phyloP scores from a whole-genome alignment of 2,888 invertebrate genomes.

The Coleophora deauratella region DNA sequence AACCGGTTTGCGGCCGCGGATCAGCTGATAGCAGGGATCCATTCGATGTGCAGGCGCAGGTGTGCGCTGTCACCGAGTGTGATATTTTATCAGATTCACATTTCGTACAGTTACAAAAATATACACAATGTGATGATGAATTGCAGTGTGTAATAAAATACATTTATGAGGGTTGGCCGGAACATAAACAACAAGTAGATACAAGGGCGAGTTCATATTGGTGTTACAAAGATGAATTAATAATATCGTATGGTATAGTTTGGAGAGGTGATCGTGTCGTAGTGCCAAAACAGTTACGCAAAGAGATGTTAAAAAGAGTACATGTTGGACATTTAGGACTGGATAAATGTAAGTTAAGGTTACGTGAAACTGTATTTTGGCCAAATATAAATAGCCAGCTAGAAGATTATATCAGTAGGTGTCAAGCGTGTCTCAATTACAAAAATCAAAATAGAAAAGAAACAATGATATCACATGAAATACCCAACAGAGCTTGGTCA shows the following conservation, averaged over 20 bases:
- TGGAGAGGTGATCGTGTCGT: background rate
- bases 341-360: background rate
- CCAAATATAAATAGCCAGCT: constrained; percentile 13
- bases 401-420: constrained; percentile 10
- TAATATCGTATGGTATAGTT: background rate
- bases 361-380: constrained; percentile 15
- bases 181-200: background rate
- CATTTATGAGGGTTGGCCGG: background rate
- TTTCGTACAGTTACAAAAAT: background rate
- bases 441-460: no score
- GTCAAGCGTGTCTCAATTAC: constrained; percentile 11
- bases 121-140: background rate
- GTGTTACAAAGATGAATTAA: background rate
- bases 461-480: background rate
- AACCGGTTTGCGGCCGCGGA: background rate
- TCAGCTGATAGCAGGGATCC: background rate
- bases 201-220: background rate
- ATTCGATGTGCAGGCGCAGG: constrained; percentile 6
- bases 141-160: background rate
- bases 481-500: constrained; percentile 7
- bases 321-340: background rate
- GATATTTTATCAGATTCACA: no score
- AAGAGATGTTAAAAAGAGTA: background rate
- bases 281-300: background rate
- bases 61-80: constrained; percentile 3